These are phyloP conservation scores for Tridacna crocea DNA, from an alignment of 2,888 invertebrate species.

Conservation along the genomic window DNA sequence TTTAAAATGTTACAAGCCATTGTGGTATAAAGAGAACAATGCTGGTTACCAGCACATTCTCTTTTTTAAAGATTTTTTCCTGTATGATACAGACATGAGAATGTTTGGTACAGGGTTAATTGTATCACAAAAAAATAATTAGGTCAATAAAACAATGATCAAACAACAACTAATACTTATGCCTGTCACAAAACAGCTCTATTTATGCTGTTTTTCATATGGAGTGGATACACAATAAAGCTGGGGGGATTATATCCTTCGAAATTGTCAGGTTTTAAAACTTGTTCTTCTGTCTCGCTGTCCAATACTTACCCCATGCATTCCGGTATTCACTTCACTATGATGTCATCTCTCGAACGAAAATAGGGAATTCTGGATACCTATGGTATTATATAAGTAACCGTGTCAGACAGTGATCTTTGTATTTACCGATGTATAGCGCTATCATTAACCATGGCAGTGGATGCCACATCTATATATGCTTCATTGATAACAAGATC, in stretches of 20 bases:
- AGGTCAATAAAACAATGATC: background rate
- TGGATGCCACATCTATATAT: slow-evolving; percentile 31
- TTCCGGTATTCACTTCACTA: slow-evolving; percentile 36
- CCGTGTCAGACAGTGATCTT: slow-evolving; percentile 58
- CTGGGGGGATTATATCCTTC: too few relatives aligned
- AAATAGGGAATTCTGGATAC: slow-evolving; percentile 59
- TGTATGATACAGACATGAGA: too few relatives aligned
- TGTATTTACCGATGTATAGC: slow-evolving; percentile 2
- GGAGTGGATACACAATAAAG: too few relatives aligned
- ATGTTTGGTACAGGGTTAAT: too few relatives aligned
- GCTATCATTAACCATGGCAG: slow-evolving; percentile 48
- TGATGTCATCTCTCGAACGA: slow-evolving; percentile 53
- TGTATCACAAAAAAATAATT: too few relatives aligned
- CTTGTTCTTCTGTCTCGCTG: background rate
- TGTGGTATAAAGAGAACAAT: too few relatives aligned
- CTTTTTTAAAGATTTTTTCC: too few relatives aligned
- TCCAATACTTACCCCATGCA: slow-evolving; percentile 44
- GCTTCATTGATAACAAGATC: too few relatives aligned
- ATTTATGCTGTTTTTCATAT: too few relatives aligned
- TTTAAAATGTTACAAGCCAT: too few relatives aligned
- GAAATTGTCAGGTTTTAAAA: background rate
- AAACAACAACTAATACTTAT: slow-evolving; percentile 12
- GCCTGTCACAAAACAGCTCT: background rate
- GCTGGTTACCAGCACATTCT: too few relatives aligned
- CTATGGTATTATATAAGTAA: slow-evolving; percentile 66